phyloP scores from a whole-genome alignment of 2,888 invertebrate genomes.

The Cremastinae sp. region DNA sequence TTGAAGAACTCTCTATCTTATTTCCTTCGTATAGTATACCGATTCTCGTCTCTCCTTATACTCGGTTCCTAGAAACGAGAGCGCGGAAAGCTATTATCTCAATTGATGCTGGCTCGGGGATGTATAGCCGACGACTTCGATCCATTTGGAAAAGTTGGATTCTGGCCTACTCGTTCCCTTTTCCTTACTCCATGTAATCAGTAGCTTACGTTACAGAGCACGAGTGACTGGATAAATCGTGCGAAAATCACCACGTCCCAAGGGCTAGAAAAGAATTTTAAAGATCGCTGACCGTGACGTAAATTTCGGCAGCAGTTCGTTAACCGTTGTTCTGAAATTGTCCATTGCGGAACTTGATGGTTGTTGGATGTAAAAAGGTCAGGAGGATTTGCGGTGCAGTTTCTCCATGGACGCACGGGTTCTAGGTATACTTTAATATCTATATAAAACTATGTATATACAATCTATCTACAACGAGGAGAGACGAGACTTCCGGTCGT shows the following conservation, averaged over 20 bases:
- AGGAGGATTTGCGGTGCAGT: background rate
- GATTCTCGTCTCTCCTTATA: conserved; percentile 25
- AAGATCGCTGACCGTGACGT: too few species aligned
- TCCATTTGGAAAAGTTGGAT: conserved; percentile 63
- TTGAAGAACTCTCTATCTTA: conserved; percentile 50
- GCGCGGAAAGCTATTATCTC: conserved; percentile 65
- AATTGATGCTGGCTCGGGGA: conserved; percentile 65
- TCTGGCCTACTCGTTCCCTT: conserved; percentile 35
- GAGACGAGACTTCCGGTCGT: conserved; percentile 32
- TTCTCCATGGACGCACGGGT: conserved; percentile 24
- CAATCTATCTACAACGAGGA: too few species aligned
- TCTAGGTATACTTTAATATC: background rate
- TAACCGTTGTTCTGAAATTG: too few species aligned
- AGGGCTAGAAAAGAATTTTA: too few species aligned
- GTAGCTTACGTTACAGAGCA: conserved; percentile 5
- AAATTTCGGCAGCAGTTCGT: too few species aligned
- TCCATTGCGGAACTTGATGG: too few species aligned
- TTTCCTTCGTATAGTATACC: conserved; percentile 4
- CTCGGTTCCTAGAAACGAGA: conserved; percentile 29
- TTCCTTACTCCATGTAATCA: conserved; percentile 17
- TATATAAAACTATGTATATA: too few species aligned
- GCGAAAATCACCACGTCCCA: background rate
- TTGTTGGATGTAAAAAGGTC: too few species aligned
- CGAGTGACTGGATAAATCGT: background rate
- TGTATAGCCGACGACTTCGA: conserved; percentile 55